These are phyloP conservation scores for Ptilorrhoa leucosticta DNA, from an alignment of 2,113 vertebrate species.

Conservation along the genomic window DNA sequence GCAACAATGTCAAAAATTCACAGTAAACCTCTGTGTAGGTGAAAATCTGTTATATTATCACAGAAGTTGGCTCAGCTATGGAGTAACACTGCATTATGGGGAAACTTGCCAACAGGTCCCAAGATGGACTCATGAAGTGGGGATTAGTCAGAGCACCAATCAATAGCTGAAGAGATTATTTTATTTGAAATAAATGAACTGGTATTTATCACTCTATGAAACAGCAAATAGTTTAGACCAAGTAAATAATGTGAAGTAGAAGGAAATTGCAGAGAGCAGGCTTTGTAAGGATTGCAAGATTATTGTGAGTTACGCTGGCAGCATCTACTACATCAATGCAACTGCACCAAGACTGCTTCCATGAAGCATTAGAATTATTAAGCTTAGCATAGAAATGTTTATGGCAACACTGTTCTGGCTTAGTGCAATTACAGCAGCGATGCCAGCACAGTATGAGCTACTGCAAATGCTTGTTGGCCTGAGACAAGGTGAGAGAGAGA, in stretches of 20 bases:
- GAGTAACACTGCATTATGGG: background rate
- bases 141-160: slow-evolving; percentile 19
- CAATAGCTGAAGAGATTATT: slow-evolving; percentile 39
- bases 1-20: background rate
- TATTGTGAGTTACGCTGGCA: slow-evolving; percentile 43
- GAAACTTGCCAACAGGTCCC: background rate
- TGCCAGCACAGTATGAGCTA: slow-evolving; percentile 4
- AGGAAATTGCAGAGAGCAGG: slow-evolving; percentile 32
- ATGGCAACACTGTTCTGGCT: slow-evolving; percentile 4
- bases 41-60: background rate
- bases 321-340: slow-evolving; percentile 32
- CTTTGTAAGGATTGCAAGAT: slow-evolving; percentile 47
- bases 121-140: background rate
- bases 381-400: slow-evolving; percentile 13
- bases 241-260: slow-evolving; percentile 49
- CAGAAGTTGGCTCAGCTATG: background rate
- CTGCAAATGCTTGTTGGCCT: background rate
- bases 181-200: slow-evolving; percentile 46
- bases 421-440: background rate
- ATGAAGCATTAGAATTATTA: slow-evolving; percentile 1
- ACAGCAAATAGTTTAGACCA: slow-evolving; percentile 24
- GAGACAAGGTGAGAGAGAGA: background rate
- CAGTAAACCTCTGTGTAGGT: background rate
- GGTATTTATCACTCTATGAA: slow-evolving; percentile 47
- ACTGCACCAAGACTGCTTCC: background rate